Evolutionary conservation across 2,888 invertebrate genomes (phyloP).

Genomic region (Sarcophaga carnaria): DNA sequence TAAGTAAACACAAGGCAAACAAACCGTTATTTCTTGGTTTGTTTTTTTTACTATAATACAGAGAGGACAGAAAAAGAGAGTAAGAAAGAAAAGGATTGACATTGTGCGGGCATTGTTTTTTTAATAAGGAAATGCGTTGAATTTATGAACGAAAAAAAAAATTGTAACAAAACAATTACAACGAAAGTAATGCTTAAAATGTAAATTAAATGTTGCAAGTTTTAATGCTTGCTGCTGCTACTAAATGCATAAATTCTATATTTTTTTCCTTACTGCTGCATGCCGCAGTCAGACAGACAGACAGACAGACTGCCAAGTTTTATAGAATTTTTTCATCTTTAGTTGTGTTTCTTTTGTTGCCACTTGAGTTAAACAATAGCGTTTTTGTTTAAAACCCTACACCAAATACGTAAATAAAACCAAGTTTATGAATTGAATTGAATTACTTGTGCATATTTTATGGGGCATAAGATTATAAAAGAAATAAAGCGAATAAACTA

Average conservation of each 20-base stretch:
- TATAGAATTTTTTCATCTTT: constrained; percentile 23
- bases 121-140: constrained; percentile 62
- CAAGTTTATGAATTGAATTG: constrained; percentile 54
- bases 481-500: neutral
- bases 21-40: constrained; percentile 14
- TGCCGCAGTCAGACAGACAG: constrained; percentile 13
- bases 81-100: constrained; percentile 22
- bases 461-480: constrained; percentile 16
- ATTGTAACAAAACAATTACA: neutral
- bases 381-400: constrained; percentile 32
- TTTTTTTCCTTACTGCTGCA: constrained; percentile 24
- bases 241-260: too few species aligned
- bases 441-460: constrained; percentile 19
- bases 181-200: constrained; percentile 25
- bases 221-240: constrained; percentile 12
- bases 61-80: neutral
- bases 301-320: constrained; percentile 5
- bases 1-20: constrained; percentile 38
- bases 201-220: constrained; percentile 43
- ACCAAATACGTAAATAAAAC: neutral
- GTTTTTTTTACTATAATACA: neutral
- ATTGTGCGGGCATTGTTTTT: neutral
- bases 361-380: constrained; percentile 44
- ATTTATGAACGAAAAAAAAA: constrained; percentile 27
- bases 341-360: constrained; percentile 14